Evolutionary conservation across 2,888 invertebrate genomes (phyloP).

Genomic region (Esperia sulphurella): DNA sequence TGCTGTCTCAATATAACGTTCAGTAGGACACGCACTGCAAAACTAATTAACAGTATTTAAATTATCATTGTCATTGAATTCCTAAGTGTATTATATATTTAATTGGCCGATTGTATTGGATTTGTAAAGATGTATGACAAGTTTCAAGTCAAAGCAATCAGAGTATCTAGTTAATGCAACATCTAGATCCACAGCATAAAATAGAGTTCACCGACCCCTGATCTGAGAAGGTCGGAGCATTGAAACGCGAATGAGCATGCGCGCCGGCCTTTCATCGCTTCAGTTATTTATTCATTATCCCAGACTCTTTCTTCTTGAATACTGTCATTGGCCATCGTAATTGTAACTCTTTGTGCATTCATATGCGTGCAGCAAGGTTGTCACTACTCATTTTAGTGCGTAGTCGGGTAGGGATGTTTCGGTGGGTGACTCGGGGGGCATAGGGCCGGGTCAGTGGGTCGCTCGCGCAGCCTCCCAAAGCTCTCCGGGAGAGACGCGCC

Average conservation of each 20-base stretch:
- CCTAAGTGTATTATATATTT: not conserved
- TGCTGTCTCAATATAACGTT: conserved; percentile 28
- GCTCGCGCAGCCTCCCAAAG: conserved; percentile 78
- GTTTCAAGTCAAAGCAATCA: conserved; percentile 5
- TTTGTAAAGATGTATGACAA: no score
- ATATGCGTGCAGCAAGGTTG: conserved; percentile 45
- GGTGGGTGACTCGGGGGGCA: conserved; percentile 41
- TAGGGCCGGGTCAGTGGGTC: conserved; percentile 82
- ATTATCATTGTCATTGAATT: not conserved
- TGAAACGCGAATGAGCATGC: conserved; percentile 34
- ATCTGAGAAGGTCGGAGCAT: conserved; percentile 26
- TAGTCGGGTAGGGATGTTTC: conserved; percentile 36
- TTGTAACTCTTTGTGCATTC: not conserved
- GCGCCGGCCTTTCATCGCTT: conserved; percentile 32
- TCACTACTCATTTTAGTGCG: conserved; percentile 26
- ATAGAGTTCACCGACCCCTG: conserved; percentile 35
- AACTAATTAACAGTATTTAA: conserved; percentile 5
- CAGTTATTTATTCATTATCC: conserved; percentile 8
- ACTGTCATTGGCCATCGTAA: not conserved
- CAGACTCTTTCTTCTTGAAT: conserved; percentile 15
- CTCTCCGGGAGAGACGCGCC: conserved; percentile 69
- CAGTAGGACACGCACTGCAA: conserved; percentile 12
- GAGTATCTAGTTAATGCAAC: conserved; percentile 18
- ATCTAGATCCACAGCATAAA: conserved; percentile 16
- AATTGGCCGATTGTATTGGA: no score